Base-by-base conservation (phyloP, 2,797 vertebrate species). In the Notoglanidium macrostoma region DNA sequence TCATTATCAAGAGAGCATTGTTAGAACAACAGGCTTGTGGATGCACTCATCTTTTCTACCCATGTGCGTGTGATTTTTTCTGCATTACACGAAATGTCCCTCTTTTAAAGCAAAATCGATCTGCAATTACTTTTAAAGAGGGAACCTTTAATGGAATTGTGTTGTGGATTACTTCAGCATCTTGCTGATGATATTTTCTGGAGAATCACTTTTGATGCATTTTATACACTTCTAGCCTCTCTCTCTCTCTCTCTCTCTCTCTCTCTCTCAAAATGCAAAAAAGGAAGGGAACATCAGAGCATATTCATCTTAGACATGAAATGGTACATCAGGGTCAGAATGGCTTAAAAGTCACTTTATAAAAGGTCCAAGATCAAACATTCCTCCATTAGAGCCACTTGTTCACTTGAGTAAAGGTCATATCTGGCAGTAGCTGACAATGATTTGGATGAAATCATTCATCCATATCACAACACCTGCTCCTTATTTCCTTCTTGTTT, bases 121-220 rank as follows among this genome's bases (percentile, higher is more conserved):
- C 61, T 72, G 35, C 32, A 73, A 80, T 86, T 85, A 78, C 72
- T 83, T 72, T 87, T 55, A 76, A 73, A 87, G 83, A 76, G 79
- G 70, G 72, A 8, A 8, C 40, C 67, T 84, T 87, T 87, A 87
- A 88, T 84, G 84, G 74, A 78, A 86, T 65, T 89, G 35, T 65
- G 49, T 35, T 23, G 49, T 35, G 59, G 77, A 87, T 88, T 67
- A 79, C 54, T 89, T 87, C 73, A 63, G 54, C 72, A 55, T 79
- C 23, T 76, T 7, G 11, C 79, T 63, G 88, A 87, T 88, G 80
- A 88, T 46, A 87, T 91, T 87, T 87, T 86, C 76, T 35, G 57
- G 15, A 86, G 83, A 57, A 89, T 89, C 74, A 35, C 88, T 91
- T 91, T 92, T 89, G 55, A 86, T 74, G 79, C 65, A 68, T 86